Evolutionary conservation across 2,797 vertebrate species (phyloP).

Genomic region (Malurus splendens): DNA sequence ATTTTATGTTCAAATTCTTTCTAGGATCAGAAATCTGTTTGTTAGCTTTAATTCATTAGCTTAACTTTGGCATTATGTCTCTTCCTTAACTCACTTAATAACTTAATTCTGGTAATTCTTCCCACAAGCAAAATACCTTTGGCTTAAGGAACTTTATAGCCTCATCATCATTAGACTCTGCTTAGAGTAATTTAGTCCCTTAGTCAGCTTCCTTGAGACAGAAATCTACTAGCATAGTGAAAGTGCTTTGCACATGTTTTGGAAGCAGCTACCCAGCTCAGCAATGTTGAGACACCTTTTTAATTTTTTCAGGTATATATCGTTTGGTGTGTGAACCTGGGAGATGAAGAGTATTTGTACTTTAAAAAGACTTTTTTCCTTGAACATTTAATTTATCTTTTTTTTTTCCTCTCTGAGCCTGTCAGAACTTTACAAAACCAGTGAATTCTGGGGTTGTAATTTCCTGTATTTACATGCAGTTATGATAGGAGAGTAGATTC

Average conservation of each 20-base stretch:
- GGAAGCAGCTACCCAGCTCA: neutral
- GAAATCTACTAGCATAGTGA: neutral
- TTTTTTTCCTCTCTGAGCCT: neutral
- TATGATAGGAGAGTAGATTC: neutral
- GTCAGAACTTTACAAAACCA: neutral
- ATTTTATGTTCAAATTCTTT: neutral
- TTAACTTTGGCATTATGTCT: neutral
- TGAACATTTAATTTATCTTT: neutral
- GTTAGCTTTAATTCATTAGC: neutral
- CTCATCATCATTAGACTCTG: neutral
- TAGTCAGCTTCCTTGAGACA: neutral
- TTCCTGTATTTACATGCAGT: neutral
- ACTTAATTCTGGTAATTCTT: neutral
- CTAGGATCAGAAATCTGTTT: neutral
- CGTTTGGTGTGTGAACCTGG: neutral
- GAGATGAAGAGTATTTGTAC: neutral
- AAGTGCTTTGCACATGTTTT: neutral
- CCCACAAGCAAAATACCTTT: neutral
- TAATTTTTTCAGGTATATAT: neutral
- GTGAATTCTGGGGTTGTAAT: neutral
- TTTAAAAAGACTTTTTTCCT: neutral
- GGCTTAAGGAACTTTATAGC: neutral
- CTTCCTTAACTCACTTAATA: neutral
- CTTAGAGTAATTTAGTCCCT: neutral
- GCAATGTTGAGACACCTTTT: neutral